Percentiles rank a stretch among this genome's conserved stretches.
These are phyloP conservation scores for Pelobates cultripes DNA, from an alignment of 2,797 vertebrate species.

Conservation along the genomic window DNA sequence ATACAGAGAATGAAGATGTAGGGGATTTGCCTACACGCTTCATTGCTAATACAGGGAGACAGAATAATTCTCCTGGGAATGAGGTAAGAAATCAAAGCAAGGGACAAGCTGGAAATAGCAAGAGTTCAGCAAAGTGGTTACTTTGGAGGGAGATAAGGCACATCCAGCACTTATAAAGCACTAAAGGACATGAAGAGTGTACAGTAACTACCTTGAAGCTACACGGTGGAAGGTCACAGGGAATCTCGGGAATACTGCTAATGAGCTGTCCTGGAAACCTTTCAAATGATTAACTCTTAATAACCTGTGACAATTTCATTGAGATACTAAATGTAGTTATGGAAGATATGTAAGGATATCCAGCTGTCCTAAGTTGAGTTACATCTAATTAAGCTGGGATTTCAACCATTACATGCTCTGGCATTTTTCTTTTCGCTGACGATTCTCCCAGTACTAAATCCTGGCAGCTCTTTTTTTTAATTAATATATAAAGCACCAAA, in stretches of 20 bases:
- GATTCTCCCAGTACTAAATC: too few relatives aligned
- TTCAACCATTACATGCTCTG: too few relatives aligned
- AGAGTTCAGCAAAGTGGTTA: not conserved
- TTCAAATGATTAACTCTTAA: too few relatives aligned
- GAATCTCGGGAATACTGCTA: not conserved
- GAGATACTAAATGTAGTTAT: too few relatives aligned
- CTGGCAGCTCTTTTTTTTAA: too few relatives aligned
- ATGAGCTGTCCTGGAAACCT: too few relatives aligned
- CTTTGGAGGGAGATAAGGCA: not conserved
- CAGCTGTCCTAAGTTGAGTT: too few relatives aligned
- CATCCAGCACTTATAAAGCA: not conserved
- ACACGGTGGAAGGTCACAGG: slow-evolving; percentile 9
- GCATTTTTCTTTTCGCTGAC: too few relatives aligned
- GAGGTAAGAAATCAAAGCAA: slow-evolving; percentile 28
- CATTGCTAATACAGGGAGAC: slow-evolving; percentile 38
- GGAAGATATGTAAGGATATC: too few relatives aligned
- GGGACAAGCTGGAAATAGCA: slow-evolving; percentile 14
- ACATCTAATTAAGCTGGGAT: too few relatives aligned
- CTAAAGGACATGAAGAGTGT: not conserved
- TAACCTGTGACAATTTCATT: too few relatives aligned
- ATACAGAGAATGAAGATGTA: not conserved
- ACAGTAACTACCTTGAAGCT: not conserved
- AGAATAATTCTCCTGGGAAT: slow-evolving; percentile 31
- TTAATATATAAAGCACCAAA: too few relatives aligned
- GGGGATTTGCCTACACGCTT: slow-evolving; percentile 19